phyloP scores from a whole-genome alignment of 2,797 vertebrate species.

The Parauchenoglanis ngamensis region DNA sequence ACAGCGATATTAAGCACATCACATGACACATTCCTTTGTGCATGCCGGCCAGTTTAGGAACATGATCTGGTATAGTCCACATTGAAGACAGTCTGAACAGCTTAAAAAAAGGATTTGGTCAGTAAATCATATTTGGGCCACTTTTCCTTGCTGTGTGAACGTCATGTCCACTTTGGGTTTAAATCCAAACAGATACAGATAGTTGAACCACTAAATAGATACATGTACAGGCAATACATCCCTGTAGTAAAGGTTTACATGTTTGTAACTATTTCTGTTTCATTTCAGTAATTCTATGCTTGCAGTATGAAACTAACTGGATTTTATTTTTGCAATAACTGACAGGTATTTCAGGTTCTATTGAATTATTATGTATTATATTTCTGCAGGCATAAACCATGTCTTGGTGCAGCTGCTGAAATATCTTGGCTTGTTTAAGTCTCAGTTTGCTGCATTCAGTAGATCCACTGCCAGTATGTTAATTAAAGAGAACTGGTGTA shows the following conservation, averaged over 20 bases:
- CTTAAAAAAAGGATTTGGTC: too few relatives aligned
- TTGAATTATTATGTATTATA: neutral
- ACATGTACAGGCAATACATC: neutral
- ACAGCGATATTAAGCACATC: too few relatives aligned
- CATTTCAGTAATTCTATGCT: neutral
- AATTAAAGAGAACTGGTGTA: slow-evolving; percentile 4
- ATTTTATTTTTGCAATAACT: neutral
- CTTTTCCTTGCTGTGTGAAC: too few relatives aligned
- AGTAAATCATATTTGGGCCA: too few relatives aligned
- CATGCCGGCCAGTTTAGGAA: too few relatives aligned
- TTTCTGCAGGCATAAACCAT: neutral
- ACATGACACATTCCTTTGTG: too few relatives aligned
- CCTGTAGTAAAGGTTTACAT: neutral
- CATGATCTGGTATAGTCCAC: too few relatives aligned
- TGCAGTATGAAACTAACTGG: neutral
- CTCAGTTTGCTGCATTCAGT: slow-evolving; percentile 36
- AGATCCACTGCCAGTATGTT: slow-evolving; percentile 17
- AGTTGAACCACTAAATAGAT: neutral
- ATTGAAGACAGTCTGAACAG: too few relatives aligned
- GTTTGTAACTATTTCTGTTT: neutral
- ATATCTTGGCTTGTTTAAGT: slow-evolving; percentile 22
- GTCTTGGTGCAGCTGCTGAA: neutral
- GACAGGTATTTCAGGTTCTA: neutral
- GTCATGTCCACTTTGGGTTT: neutral
- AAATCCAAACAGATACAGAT: neutral